Evolutionary conservation across 2,888 invertebrate species (phyloP).

Genomic region (Drosophila prolongata): DNA sequence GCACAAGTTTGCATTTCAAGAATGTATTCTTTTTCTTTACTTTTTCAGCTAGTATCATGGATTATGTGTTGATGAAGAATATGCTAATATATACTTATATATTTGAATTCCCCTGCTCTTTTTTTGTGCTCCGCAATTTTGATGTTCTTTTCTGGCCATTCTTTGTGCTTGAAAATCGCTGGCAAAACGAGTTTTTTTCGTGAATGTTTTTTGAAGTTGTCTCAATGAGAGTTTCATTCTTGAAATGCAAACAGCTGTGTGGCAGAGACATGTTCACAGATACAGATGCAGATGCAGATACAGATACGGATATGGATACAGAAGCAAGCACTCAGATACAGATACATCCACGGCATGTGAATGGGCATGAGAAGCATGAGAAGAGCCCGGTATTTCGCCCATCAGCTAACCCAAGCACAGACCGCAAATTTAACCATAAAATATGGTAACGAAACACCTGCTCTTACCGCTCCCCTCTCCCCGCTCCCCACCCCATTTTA

Average conservation of each 20-base stretch:
- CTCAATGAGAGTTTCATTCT: conserved; percentile 70
- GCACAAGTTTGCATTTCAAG: background rate
- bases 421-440: conserved; percentile 74
- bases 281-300: conserved; percentile 23
- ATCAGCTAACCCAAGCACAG: conserved; percentile 45
- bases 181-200: conserved; percentile 61
- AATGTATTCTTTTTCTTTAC: too few relatives aligned
- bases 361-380: conserved; percentile 57
- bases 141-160: conserved; percentile 49
- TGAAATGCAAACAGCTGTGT: conserved; percentile 77
- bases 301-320: conserved; percentile 13
- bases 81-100: background rate
- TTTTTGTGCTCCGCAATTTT: conserved; percentile 57
- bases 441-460: conserved; percentile 75
- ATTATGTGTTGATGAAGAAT: conserved; percentile 4
- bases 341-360: conserved; percentile 64
- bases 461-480: conserved; percentile 34
- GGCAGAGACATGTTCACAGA: conserved; percentile 42
- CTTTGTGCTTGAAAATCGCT: conserved; percentile 67
- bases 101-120: conserved; percentile 21
- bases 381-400: conserved; percentile 32
- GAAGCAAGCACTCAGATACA: conserved; percentile 40
- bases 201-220: conserved; percentile 34
- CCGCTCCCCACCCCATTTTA: background rate
- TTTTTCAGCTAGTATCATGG: background rate